These are phyloP conservation scores for Smutsia gigantea DNA, from an alignment of 2,797 vertebrate species.

Conservation along the genomic window DNA sequence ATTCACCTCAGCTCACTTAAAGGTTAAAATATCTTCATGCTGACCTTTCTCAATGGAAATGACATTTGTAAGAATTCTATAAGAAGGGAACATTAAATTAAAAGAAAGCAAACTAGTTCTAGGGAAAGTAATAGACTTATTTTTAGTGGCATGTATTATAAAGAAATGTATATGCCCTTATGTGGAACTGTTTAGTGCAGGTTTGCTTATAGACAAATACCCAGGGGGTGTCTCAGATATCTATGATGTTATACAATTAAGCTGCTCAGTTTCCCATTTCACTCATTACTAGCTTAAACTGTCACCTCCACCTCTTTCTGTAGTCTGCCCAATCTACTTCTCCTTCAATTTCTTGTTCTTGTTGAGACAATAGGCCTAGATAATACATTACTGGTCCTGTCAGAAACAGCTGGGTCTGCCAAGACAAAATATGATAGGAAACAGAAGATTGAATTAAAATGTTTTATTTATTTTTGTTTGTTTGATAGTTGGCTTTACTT, in stretches of 20 bases:
- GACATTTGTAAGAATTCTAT: neutral
- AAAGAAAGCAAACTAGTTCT: neutral
- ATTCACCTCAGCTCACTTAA: neutral
- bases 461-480: neutral
- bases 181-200: neutral
- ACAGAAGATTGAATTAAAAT: neutral
- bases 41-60: neutral
- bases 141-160: neutral
- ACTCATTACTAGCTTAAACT: neutral
- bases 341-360: neutral
- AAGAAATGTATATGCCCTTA: constrained; percentile 15
- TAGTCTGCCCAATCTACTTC: neutral
- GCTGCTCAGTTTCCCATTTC: neutral
- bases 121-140: neutral
- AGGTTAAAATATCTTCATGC: neutral
- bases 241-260: neutral
- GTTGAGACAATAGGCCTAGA: neutral
- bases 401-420: neutral
- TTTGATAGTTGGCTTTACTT: neutral
- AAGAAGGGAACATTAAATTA: neutral
- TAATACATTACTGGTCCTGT: neutral
- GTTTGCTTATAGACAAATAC: neutral
- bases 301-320: neutral
- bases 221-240: neutral
- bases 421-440: neutral